Evolutionary conservation across 92 coral and sea anemone genomes (phyloP), one percentile per base, ranked within the genome.

Genomic region (Porites cylindrica): DNA sequence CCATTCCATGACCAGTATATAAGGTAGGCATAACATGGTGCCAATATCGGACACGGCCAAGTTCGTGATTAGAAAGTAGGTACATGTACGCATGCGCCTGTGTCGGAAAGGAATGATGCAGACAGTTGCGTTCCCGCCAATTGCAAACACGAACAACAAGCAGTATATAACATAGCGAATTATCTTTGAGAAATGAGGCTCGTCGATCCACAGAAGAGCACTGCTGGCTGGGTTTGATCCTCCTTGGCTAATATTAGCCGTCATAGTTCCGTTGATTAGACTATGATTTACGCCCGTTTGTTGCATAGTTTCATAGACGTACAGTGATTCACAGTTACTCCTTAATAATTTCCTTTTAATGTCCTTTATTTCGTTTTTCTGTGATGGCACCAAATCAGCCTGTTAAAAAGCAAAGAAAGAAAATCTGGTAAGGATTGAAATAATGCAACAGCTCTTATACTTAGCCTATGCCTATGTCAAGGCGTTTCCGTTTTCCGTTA

Each of bases 1-100:
- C 70, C 81, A 90, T 13, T 84, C 91, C 80, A 68, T 84, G 66
- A 88, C 62, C 16, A 93, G 60, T 26, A 95, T 90, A n/a, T 85
- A 90, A 0, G 98, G 98, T 1, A 95, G 87, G 50, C 95, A 95
- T 8, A 95, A 83, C 91, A 93, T 95, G 4, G 96, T 78, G 9
- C 93, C 93, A 26, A 92, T 88, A 79, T 95, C 98, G 17, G 98
- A 95, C 18, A 95, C 96, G 3, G 98, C 96, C 19, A 95, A 78
- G 62, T 95, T 95, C 70, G 98, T 95, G 19, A 95, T 91, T 66
- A 95, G 75, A 79, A 79, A 91, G 78, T 95, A 95, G 5, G 98
- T 95, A 78, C 94, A 95, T 10, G 94, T 93, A 73, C 98, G 84
- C 98, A 95, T 93, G 66, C 98, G 94, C 47, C 78, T 89, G 26